Percentiles rank a stretch among this genome's conserved stretches.
These are phyloP conservation scores for Pachypanchax playfairii DNA, from an alignment of 2,113 vertebrate genomes.

Conservation along the genomic window DNA sequence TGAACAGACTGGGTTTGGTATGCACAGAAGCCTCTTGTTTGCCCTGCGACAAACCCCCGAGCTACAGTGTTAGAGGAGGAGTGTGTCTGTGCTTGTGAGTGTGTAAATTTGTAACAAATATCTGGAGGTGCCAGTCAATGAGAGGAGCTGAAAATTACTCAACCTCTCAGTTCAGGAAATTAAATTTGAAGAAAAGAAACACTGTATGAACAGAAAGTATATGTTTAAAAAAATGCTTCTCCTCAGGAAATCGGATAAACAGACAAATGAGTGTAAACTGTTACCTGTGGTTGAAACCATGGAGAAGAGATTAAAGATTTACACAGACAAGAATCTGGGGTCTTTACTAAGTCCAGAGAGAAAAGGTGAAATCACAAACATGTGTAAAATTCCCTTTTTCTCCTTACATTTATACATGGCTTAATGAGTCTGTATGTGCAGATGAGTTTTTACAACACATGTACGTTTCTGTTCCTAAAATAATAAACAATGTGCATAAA, in stretches of 20 bases:
- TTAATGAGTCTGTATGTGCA: constrained; percentile 20
- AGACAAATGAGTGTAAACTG: constrained; percentile 19
- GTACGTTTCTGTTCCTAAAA: constrained; percentile 34
- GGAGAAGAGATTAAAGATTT: constrained; percentile 21
- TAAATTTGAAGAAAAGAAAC: constrained; percentile 6
- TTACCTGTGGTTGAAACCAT: constrained; percentile 4
- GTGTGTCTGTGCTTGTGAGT: constrained; percentile 13
- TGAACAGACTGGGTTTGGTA: constrained; percentile 53
- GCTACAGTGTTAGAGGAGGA: constrained; percentile 44
- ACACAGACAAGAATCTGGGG: not conserved
- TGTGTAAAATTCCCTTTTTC: constrained; percentile 36
- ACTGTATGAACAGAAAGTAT: constrained; percentile 11
- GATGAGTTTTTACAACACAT: constrained; percentile 23
- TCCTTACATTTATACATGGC: constrained; percentile 5
- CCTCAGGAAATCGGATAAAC: constrained; percentile 12
- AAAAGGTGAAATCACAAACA: constrained; percentile 37
- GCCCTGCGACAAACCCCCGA: constrained; percentile 53
- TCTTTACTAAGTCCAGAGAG: constrained; percentile 7
- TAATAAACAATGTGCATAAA: not conserved
- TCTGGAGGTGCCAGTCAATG: constrained; percentile 16
- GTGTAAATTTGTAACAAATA: constrained; percentile 35
- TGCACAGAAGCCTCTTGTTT: constrained; percentile 60
- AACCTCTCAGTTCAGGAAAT: constrained; percentile 30
- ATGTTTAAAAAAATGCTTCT: not conserved
- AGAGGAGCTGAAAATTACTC: constrained; percentile 26